A percentile compares a stretch with the other conserved stretches of the same genome.
Conservation (phyloP, 2,113 vertebrate genomes). For the Rhinichthys klamathensis region DNA sequence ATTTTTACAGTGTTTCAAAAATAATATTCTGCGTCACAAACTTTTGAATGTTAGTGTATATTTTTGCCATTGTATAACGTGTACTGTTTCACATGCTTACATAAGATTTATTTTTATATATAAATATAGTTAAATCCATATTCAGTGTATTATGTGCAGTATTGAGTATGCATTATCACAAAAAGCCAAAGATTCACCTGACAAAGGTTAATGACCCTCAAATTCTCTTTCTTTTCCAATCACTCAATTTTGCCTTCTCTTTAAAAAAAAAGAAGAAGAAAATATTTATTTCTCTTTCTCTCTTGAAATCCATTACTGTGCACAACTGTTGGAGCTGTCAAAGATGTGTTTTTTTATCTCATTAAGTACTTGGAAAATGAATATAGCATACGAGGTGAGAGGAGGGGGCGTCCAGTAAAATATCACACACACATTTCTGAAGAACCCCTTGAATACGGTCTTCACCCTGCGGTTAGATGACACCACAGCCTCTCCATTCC, state of each 20-base stretch:
- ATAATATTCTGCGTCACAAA: too few relatives aligned
- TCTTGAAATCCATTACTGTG: neutral
- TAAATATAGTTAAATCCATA: neutral
- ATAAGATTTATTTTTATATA: too few relatives aligned
- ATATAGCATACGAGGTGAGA: neutral
- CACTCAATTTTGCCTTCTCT: neutral
- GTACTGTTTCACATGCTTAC: too few relatives aligned
- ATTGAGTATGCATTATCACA: neutral
- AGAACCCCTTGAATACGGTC: constrained; percentile 3
- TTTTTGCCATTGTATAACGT: too few relatives aligned
- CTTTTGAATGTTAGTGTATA: too few relatives aligned
- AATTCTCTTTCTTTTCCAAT: neutral
- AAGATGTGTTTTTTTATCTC: neutral
- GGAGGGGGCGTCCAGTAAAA: neutral
- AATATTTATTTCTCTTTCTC: neutral
- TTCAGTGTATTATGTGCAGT: neutral
- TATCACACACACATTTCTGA: neutral
- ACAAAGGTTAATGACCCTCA: neutral
- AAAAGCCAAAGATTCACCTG: constrained; percentile 7
- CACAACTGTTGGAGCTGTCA: neutral
- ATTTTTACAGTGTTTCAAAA: too few relatives aligned
- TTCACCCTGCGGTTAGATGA: constrained; percentile 10
- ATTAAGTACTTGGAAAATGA: neutral
- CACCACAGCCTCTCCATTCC: constrained; percentile 13
- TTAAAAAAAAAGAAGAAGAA: neutral